Evolutionary conservation across 2,797 vertebrate species (phyloP).

Genomic region (Pteronotus mesoamericanus): DNA sequence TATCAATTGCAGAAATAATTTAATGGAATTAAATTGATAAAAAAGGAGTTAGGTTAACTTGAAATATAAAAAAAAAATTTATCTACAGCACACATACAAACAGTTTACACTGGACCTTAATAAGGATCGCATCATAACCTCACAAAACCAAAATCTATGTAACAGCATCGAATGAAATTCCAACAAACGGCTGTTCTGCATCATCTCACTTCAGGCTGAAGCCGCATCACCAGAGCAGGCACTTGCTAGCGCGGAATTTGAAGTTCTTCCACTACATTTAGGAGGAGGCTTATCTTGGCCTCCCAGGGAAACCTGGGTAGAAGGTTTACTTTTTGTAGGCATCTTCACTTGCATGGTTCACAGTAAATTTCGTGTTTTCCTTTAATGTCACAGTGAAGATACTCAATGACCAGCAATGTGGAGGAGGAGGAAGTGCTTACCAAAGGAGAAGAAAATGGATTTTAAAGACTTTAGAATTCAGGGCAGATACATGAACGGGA

Average conservation of each 20-base stretch:
- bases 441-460: not conserved
- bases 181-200: not conserved
- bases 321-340: not conserved
- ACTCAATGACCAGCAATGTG: not conserved
- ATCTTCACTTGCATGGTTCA: not conserved
- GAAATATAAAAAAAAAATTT: not conserved
- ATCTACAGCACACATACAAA: not conserved
- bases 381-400: not conserved
- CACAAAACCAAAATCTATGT: not conserved
- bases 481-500: not conserved
- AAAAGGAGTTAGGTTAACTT: not conserved
- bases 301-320: not conserved
- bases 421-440: not conserved
- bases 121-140: not conserved
- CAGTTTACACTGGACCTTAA: not conserved
- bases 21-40: slow-evolving; percentile 1
- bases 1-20: not conserved
- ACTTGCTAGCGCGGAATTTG: not conserved
- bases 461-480: not conserved
- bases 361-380: not conserved
- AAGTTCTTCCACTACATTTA: not conserved
- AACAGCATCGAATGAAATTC: not conserved
- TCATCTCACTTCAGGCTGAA: not conserved
- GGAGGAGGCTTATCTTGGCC: not conserved
- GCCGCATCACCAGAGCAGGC: not conserved